Base-by-base conservation (phyloP, 2,113 vertebrate species). In the Coptodon bakossiorum region DNA sequence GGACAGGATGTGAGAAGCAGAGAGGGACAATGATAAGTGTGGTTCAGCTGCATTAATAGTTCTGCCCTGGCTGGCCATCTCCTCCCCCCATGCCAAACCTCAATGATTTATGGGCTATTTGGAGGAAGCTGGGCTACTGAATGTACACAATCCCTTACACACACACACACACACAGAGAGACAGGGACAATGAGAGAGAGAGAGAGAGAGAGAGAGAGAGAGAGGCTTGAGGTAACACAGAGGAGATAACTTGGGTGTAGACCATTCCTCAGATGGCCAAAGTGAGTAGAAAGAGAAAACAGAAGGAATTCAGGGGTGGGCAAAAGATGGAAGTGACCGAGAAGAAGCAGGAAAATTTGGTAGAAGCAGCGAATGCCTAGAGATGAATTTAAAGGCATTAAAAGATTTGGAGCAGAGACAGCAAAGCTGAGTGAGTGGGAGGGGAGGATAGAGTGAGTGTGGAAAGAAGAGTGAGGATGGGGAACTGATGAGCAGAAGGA, bases 31-130 rank as follows among this genome's bases (percentile, higher is more conserved):
- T 89, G 89, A 92, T 90, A 84, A 93, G 92, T 94, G 88, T 68
- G 91, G 88, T 88, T 90, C 80, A 76, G 90, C 89, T 90, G 86
- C 83, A 86, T 85, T 95, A 95, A 96, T 96, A 91, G 94, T 86
- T 91, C 89, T 93, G 89, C 86, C 84, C 93, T 80, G 84, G 88
- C 85, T 85, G 88, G 80, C 88, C 81, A 24, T 90, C 89, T 85
- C 88, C 91, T 91, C 84, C 83, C 24, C 7, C 81, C 57, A 66
- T 48, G 91, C 86, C 88, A 90, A 79, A 80, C 53, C 57, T 45
- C 71, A 48, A 13, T 95, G 93, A 96, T 95, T 95, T 93, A 95
- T 96, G 91, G 92, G 81, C 92, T 94, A 90, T 95, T 90, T 92
- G 90, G 88, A 94, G 88, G 93, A 93, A 87, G 92, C 90, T 85